phyloP scores from a whole-genome alignment of 2,888 invertebrate genomes.

The Drosophila fulvimacula region DNA sequence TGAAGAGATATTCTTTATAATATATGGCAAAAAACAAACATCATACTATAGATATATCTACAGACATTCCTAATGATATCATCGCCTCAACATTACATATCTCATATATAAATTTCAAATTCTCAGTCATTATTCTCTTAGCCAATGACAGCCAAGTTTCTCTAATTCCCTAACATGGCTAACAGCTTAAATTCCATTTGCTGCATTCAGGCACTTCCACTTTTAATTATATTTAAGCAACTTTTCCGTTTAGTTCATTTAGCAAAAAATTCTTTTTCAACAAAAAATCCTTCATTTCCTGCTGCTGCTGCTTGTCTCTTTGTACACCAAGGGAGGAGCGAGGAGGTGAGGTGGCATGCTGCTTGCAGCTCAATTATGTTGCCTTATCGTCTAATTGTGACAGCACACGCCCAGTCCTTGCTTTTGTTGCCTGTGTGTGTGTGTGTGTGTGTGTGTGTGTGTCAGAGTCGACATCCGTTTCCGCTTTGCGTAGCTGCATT shows the following conservation, averaged over 20 bases:
- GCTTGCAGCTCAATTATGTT: conserved; percentile 56
- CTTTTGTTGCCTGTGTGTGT: background rate
- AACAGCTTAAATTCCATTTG: background rate
- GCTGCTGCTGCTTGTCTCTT: conserved; percentile 16
- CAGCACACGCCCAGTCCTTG: conserved; percentile 48
- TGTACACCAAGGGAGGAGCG: no score
- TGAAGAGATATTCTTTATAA: background rate
- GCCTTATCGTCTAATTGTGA: conserved; percentile 69
- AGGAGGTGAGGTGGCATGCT: background rate
- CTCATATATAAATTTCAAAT: background rate
- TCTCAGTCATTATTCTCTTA: background rate
- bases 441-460: conserved; percentile 37
- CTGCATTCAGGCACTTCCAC: conserved; percentile 8
- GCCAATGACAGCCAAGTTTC: background rate
- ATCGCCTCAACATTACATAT: no score
- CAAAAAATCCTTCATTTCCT: conserved; percentile 57
- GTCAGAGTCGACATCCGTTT: conserved; percentile 65
- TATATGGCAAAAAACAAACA: no score
- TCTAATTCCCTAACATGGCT: background rate
- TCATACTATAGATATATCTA: background rate
- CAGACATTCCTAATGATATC: background rate
- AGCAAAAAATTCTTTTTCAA: background rate
- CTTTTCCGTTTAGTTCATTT: conserved; percentile 11
- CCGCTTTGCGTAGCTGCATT: conserved; percentile 52
- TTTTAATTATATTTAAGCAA: conserved; percentile 9